Base-by-base conservation (phyloP, 2,797 vertebrate genomes). In the Argyrosomus regius region DNA sequence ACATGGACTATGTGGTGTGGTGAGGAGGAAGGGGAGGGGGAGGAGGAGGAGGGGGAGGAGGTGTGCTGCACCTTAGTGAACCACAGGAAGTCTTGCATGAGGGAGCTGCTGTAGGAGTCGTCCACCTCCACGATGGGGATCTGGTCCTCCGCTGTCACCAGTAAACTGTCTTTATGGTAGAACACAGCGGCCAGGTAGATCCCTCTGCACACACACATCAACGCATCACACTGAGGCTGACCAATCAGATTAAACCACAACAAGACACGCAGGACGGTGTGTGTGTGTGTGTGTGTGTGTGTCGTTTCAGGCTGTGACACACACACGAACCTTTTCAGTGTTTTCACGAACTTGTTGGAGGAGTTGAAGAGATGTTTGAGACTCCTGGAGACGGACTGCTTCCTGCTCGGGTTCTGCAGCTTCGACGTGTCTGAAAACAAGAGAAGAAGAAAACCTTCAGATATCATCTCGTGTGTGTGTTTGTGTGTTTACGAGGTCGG, bases 101-200 rank as follows among this genome's bases (percentile, higher is more conserved):
- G 95, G 61, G 97, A 96, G 91, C 96, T 97, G 93, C 96, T 92
- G 88, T 97, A 97, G 78, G 97, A 98, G 91, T 99, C 97, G 73
- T 99, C 98, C 64, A 99, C 97, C 95, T 99, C 98, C 93, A 98
- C 98, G 74, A 99, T 98, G 63, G 98, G 98, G 87, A 99, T 96
- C 93, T 99, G 98, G 90, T 99, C 98, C 95, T 99, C 98, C 16
- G 97, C 96, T 59, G 97, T 99, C 91, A 99, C 97, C 93, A 99
- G 94, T 56, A 99, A 90, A 91, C 95, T 96, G 95, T 99, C 98
- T 90, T 97, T 98, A 85, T 98, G 96, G 95, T 98, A 97, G 95
- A 99, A 98, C 82, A 99, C 94, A 48, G 97, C 96, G 0, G 96
- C 97, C 94, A 99, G 95, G 95, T 99, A 99, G 83, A 99, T 93